Base-by-base conservation (phyloP, 2,888 invertebrate genomes). In the Tetanocera ferruginea region DNA sequence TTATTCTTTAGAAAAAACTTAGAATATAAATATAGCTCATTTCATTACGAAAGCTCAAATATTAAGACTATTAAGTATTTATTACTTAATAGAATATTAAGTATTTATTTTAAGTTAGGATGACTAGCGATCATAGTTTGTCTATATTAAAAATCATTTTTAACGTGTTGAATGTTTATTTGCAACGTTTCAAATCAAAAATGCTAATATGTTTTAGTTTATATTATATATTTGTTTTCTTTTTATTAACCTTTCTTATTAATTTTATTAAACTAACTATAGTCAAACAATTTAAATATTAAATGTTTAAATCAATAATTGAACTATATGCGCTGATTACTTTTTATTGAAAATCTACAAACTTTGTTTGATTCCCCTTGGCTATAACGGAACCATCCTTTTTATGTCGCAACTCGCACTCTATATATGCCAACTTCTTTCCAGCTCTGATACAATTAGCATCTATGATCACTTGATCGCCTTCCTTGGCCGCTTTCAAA, bases 331-430 rank as follows among this genome's bases (percentile, higher is more conserved):
- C 23, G n/a, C 55, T 19, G 8, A 14, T 19, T 6, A 14, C 2
- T 28, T 52, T 17, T 14, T 62, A 57, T 49, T 76, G 23, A 14
- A 87, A 77, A 28, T 87, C 88, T 5, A 93, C 87, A 88, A 92
- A 96, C 88, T 97, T 97, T 0, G 96, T 96, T 87, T 98, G 98
- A 77, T 93, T 92, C 55, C 97, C 98, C 80, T 93, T 94, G 5
- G 96, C 97, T 71, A 98, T 88, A 1, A 97, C 83, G 66, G 91
- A 91, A 75, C 95, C 94, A 79, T 93, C 94, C 8, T 91, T 90
- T 88, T 96, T 97, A 80, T 95, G 94, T 62, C 91, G 92, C 1
- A 98, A 91, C 83, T 95, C 93, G 17, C 97, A 95, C 84, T 94
- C 93, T 11, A 97, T 91, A 87, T 95, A 97, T 0, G 97, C 97